These are phyloP conservation scores for Gerris lacustris DNA, from an alignment of 2,888 invertebrate species.

Conservation along the genomic window DNA sequence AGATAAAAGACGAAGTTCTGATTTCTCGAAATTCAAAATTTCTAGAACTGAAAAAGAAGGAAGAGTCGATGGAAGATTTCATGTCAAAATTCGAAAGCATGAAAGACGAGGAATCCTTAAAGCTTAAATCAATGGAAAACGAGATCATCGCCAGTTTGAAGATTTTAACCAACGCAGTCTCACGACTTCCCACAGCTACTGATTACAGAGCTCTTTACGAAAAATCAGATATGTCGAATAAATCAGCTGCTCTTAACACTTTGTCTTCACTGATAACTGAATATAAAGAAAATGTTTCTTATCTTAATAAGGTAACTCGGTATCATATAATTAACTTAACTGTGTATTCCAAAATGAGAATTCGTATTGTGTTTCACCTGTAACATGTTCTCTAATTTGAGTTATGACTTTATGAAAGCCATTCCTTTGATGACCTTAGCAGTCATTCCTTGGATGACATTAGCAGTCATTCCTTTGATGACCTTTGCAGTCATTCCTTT, in stretches of 20 bases:
- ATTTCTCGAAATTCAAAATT: background rate
- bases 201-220: slow-evolving; percentile 7
- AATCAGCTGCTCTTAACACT: background rate
- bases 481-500: too few relatives aligned
- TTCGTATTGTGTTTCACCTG: too few relatives aligned
- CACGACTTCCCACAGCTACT: background rate
- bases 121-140: background rate
- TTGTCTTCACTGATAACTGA: background rate
- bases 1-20: slow-evolving; percentile 7
- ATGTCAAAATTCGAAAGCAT: background rate
- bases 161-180: background rate
- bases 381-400: too few relatives aligned
- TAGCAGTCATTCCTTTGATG: too few relatives aligned
- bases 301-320: background rate
- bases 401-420: too few relatives aligned
- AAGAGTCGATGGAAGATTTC: slow-evolving; percentile 7
- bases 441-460: too few relatives aligned
- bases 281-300: background rate
- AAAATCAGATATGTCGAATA: background rate
- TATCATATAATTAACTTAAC: too few relatives aligned
- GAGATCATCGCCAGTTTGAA: slow-evolving; percentile 2
- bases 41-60: background rate
- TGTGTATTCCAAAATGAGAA: too few relatives aligned
- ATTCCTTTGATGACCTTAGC: too few relatives aligned
- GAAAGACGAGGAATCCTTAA: background rate